These are phyloP conservation scores for Orthonevra nobilis DNA, from an alignment of 2,888 invertebrate genomes.

Conservation along the genomic window DNA sequence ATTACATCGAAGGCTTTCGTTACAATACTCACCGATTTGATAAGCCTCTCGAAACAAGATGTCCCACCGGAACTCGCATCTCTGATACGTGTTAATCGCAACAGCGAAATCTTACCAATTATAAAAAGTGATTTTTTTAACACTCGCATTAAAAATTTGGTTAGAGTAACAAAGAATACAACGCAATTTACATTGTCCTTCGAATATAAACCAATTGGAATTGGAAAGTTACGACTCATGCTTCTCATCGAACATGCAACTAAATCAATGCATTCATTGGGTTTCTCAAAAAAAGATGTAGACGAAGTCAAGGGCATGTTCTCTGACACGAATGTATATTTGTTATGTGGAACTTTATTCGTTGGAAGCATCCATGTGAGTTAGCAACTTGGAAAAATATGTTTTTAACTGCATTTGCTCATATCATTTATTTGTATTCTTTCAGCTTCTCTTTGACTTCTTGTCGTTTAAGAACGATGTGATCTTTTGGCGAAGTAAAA, in stretches of 20 bases:
- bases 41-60: constrained; percentile 84
- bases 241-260: constrained; percentile 89
- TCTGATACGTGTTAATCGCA: constrained; percentile 83
- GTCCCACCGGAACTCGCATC: constrained; percentile 86
- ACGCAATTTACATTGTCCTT: constrained; percentile 85
- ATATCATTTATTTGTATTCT: constrained; percentile 71
- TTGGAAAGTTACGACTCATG: constrained; percentile 89
- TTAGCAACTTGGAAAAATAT: too few species aligned
- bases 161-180: constrained; percentile 83
- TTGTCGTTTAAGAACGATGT: constrained; percentile 99
- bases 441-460: constrained; percentile 96
- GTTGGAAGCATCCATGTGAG: constrained; percentile 96
- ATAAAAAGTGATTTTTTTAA: constrained; percentile 91
- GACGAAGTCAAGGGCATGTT: constrained; percentile 98
- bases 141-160: constrained; percentile 88
- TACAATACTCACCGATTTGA: constrained; percentile 88
- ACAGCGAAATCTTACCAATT: constrained; percentile 89
- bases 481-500: constrained; percentile 93
- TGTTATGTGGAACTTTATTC: constrained; percentile 93
- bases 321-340: constrained; percentile 95
- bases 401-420: neutral
- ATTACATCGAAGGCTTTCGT: constrained; percentile 87
- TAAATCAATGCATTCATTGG: constrained; percentile 83
- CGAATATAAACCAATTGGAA: constrained; percentile 87
- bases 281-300: constrained; percentile 94